Percentiles rank a stretch among this genome's conserved stretches.
These are phyloP conservation scores for Myopa tessellatipennis DNA, from an alignment of 2,888 invertebrate genomes.

Conservation along the genomic window DNA sequence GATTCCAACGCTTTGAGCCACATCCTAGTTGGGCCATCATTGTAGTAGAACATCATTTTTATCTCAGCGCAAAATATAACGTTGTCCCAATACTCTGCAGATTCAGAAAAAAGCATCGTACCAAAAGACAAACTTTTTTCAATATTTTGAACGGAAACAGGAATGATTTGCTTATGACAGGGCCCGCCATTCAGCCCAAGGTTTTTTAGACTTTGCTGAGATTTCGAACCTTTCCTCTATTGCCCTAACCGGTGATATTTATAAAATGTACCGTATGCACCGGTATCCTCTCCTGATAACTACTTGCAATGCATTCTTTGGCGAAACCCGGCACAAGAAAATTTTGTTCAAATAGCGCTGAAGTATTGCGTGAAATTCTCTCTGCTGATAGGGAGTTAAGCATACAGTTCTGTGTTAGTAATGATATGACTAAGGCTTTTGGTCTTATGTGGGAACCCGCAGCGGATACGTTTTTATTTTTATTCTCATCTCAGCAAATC, in stretches of 20 bases:
- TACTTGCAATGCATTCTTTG: constrained; percentile 45
- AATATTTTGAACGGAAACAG: too few relatives aligned
- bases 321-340: constrained; percentile 42
- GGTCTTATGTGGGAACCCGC: not conserved
- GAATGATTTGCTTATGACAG: not conserved
- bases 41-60: too few relatives aligned
- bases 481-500: not conserved
- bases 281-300: constrained; percentile 34
- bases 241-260: constrained; percentile 44
- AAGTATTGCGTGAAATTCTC: constrained; percentile 14
- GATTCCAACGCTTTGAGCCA: too few relatives aligned
- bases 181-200: constrained; percentile 23
- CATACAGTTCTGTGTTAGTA: constrained; percentile 33
- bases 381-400: not conserved
- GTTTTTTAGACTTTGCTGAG: not conserved
- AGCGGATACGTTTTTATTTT: not conserved
- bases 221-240: constrained; percentile 5
- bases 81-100: too few relatives aligned
- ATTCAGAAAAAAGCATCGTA: too few relatives aligned
- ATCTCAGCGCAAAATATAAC: too few relatives aligned
- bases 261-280: constrained; percentile 43
- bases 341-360: constrained; percentile 44
- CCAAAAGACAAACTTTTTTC: too few relatives aligned
- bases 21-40: too few relatives aligned
- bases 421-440: constrained; percentile 40